Percentiles rank a stretch among this genome's conserved stretches.
phyloP scores from a whole-genome alignment of 2,888 invertebrate species.

The Drosophila quasianomalipes region DNA sequence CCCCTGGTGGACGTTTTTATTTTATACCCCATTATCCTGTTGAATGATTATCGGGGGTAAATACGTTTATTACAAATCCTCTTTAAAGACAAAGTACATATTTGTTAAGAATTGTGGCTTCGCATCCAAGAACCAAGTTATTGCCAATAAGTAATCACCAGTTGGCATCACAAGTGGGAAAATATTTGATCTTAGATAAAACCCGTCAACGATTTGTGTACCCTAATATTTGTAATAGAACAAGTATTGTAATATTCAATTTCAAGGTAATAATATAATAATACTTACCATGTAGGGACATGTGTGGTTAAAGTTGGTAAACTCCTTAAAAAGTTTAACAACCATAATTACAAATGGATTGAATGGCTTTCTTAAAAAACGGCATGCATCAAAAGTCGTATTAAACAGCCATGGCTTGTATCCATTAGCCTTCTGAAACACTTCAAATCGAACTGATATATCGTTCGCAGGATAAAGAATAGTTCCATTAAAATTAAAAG shows the following conservation, averaged over 20 bases:
- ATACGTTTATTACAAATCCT: slow-evolving; percentile 4
- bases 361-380: slow-evolving; percentile 7
- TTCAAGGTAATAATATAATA: not conserved
- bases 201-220: slow-evolving; percentile 13
- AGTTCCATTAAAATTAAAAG: slow-evolving; percentile 27
- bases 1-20: too few relatives aligned
- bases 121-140: slow-evolving; percentile 30
- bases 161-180: slow-evolving; percentile 15
- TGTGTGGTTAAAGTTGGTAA: slow-evolving; percentile 32
- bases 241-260: not conserved
- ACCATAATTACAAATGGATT: slow-evolving; percentile 9
- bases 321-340: slow-evolving; percentile 1
- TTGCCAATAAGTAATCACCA: slow-evolving; percentile 28
- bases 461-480: slow-evolving; percentile 17
- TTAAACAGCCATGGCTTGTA: slow-evolving; percentile 37
- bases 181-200: not conserved
- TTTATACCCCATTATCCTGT: not conserved
- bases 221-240: slow-evolving; percentile 16
- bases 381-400: slow-evolving; percentile 13
- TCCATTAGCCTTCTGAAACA: slow-evolving; percentile 38
- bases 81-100: slow-evolving; percentile 32
- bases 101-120: slow-evolving; percentile 30
- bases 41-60: not conserved
- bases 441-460: not conserved
- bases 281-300: slow-evolving; percentile 33